These are phyloP conservation scores for Colletes latitarsis DNA, from an alignment of 1,140 invertebrate species.

Conservation along the genomic window DNA sequence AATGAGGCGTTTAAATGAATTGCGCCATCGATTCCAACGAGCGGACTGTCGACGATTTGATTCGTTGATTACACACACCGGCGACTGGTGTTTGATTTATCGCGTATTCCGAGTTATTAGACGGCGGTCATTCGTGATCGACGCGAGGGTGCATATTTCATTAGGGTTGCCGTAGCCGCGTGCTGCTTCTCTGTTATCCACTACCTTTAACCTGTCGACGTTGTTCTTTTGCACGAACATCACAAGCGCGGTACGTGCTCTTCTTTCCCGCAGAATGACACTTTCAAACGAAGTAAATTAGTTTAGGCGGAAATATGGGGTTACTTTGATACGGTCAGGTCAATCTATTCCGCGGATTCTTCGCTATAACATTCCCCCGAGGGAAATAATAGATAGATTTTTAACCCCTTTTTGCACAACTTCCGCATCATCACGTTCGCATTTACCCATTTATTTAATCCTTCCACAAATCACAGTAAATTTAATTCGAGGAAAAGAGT, in stretches of 20 bases:
- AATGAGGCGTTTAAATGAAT: constrained; percentile 58
- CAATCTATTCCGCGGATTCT: neutral
- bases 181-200: neutral
- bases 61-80: constrained; percentile 58
- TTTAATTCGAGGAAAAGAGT: no score
- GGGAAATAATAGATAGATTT: neutral
- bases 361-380: neutral
- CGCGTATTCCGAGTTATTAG: constrained; percentile 53
- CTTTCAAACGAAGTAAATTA: neutral
- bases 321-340: neutral
- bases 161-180: constrained; percentile 10
- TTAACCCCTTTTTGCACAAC: neutral
- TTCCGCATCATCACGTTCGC: neutral
- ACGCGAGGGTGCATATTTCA: constrained; percentile 56
- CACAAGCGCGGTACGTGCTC: neutral
- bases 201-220: neutral
- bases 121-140: constrained; percentile 41
- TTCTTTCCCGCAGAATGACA: neutral
- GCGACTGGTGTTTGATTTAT: constrained; percentile 50
- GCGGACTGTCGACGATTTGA: constrained; percentile 41
- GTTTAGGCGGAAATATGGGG: neutral
- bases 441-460: no score
- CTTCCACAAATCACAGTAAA: no score
- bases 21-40: constrained; percentile 42
- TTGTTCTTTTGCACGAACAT: neutral